Evolutionary conservation across 2,888 invertebrate species (phyloP).

Genomic region (Lepidochrysops patricia): DNA sequence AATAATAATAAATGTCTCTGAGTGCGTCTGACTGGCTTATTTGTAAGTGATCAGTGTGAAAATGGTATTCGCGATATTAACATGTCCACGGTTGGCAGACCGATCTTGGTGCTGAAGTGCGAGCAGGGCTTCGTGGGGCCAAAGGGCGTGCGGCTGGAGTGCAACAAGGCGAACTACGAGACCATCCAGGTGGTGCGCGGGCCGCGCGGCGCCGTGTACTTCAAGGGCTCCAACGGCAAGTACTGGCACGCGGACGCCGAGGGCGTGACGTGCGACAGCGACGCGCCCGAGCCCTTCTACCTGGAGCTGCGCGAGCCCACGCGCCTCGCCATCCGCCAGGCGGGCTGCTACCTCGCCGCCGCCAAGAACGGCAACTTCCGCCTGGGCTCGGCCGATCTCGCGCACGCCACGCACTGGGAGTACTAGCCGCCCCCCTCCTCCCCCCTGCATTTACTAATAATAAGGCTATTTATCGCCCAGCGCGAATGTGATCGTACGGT

Average conservation of each 20-base stretch:
- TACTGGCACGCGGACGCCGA: slow-evolving; percentile 96
- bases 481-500: slow-evolving; percentile 58
- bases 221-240: slow-evolving; percentile 94
- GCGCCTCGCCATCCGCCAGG: slow-evolving; percentile 89
- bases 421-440: slow-evolving; percentile 76
- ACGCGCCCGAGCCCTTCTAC: slow-evolving; percentile 88
- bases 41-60: too few species aligned
- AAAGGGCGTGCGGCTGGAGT: slow-evolving; percentile 91
- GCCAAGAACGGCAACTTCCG: slow-evolving; percentile 94
- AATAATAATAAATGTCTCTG: too few species aligned
- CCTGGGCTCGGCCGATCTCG: slow-evolving; percentile 84
- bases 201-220: slow-evolving; percentile 90
- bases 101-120: slow-evolving; percentile 93
- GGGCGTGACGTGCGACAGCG: slow-evolving; percentile 89
- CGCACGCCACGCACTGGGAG: slow-evolving; percentile 93
- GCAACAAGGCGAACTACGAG: slow-evolving; percentile 96
- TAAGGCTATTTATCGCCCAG: slow-evolving; percentile 44
- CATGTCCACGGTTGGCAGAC: slow-evolving; percentile 67
- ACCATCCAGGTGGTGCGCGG: slow-evolving; percentile 93
- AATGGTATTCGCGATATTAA: too few species aligned
- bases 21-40: too few species aligned
- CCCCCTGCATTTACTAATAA: slow-evolving; percentile 51
- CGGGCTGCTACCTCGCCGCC: slow-evolving; percentile 86
- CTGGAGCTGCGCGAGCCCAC: slow-evolving; percentile 95
- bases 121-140: slow-evolving; percentile 97